phyloP scores from a whole-genome alignment of 2,113 vertebrate genomes.

The Orthonyx spaldingii region DNA sequence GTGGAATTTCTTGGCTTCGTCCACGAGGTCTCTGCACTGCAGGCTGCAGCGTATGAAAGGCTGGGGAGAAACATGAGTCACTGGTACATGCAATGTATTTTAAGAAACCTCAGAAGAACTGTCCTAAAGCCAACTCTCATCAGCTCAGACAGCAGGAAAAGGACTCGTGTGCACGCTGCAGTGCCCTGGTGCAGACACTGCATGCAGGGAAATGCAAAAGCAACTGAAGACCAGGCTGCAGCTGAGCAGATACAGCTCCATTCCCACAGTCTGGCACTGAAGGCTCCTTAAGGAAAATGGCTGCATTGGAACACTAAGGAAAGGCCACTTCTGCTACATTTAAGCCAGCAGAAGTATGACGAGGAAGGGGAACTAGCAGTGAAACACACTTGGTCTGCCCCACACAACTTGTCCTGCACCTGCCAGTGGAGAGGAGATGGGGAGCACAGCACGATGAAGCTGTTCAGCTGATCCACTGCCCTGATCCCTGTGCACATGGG shows the following conservation, averaged over 20 bases:
- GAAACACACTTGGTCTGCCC: neutral
- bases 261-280: neutral
- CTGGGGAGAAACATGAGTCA: constrained; percentile 67
- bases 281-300: neutral
- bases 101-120: neutral
- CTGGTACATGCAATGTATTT: neutral
- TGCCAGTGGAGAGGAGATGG: neutral
- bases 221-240: neutral
- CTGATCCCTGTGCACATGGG: neutral
- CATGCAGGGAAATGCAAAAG: neutral
- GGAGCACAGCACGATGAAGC: neutral
- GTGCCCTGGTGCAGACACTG: neutral
- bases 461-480: neutral
- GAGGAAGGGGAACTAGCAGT: neutral
- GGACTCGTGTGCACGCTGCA: neutral
- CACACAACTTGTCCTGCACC: neutral
- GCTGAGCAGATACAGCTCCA: neutral
- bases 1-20: constrained; percentile 99
- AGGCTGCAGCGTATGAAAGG: constrained; percentile 94
- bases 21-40: constrained; percentile 95
- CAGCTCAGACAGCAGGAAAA: neutral
- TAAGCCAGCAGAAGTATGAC: neutral
- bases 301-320: neutral
- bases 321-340: neutral
- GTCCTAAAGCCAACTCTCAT: neutral